Evolutionary conservation across 2,113 vertebrate species (phyloP).

Genomic region (Cavia porcellus): DNA sequence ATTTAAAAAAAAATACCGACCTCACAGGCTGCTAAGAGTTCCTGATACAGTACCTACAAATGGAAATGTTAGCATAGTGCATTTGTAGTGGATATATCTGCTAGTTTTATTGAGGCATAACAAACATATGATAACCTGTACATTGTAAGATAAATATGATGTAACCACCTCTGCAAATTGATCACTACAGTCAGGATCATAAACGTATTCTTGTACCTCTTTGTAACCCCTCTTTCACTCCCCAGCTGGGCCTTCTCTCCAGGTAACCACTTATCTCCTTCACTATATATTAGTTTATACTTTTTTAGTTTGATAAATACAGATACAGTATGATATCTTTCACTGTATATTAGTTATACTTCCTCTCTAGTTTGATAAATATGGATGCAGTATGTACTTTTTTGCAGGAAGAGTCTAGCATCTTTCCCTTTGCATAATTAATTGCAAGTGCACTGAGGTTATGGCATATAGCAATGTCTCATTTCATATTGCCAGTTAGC

Average conservation of each 20-base stretch:
- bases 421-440: background rate
- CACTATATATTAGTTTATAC: background rate
- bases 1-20: background rate
- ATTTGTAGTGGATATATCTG: background rate
- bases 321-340: too few species aligned
- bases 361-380: background rate
- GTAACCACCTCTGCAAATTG: background rate
- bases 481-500: background rate
- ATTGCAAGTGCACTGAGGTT: background rate
- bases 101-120: background rate
- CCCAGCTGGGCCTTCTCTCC: background rate
- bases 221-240: background rate
- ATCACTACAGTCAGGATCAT: background rate
- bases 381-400: background rate
- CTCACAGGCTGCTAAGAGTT: background rate
- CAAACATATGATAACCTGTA: background rate
- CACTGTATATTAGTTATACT: background rate
- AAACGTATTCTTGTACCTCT: background rate
- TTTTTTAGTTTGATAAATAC: background rate
- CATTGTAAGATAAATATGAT: background rate
- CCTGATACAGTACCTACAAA: background rate
- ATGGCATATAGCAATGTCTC: background rate
- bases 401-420: background rate
- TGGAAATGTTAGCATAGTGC: background rate
- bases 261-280: background rate